Evolutionary conservation across 1,140 invertebrate species (phyloP).

Genomic region (Musca vetustissima): DNA sequence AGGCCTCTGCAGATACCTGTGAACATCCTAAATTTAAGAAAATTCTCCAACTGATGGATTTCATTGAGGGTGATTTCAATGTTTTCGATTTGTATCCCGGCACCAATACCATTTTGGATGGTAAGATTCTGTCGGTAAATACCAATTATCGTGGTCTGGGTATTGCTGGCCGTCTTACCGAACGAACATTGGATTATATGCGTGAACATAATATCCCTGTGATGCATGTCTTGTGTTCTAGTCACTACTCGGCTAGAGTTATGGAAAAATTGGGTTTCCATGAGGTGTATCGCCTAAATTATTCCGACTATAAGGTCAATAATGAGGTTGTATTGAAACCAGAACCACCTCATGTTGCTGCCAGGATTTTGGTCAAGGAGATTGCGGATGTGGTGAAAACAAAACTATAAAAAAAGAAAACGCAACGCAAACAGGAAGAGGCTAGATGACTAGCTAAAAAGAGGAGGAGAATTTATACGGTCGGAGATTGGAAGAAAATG

Average conservation of each 20-base stretch:
- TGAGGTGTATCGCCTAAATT: constrained; percentile 64
- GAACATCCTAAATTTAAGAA: constrained; percentile 63
- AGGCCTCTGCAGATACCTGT: constrained; percentile 52
- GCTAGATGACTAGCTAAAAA: no score
- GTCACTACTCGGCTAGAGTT: constrained; percentile 69
- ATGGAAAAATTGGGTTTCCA: constrained; percentile 69
- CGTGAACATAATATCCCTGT: constrained; percentile 42
- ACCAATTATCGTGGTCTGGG: constrained; percentile 64
- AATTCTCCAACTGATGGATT: constrained; percentile 61
- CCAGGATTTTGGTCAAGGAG: constrained; percentile 59
- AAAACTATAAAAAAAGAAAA: background rate
- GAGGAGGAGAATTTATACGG: background rate
- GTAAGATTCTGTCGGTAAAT: constrained; percentile 67
- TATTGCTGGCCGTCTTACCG: constrained; percentile 63
- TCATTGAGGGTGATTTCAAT: constrained; percentile 60
- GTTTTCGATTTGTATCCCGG: constrained; percentile 60
- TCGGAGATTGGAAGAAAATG: background rate
- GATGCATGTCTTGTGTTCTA: constrained; percentile 64
- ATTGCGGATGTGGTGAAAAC: constrained; percentile 26
- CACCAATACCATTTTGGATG: constrained; percentile 60
- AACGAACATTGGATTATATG: constrained; percentile 59
- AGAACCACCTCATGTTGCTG: constrained; percentile 59
- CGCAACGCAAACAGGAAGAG: background rate
- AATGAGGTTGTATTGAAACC: constrained; percentile 63
- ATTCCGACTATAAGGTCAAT: constrained; percentile 65